Conservation (phyloP, 2,113 vertebrate species). For the Tinamus guttatus region DNA sequence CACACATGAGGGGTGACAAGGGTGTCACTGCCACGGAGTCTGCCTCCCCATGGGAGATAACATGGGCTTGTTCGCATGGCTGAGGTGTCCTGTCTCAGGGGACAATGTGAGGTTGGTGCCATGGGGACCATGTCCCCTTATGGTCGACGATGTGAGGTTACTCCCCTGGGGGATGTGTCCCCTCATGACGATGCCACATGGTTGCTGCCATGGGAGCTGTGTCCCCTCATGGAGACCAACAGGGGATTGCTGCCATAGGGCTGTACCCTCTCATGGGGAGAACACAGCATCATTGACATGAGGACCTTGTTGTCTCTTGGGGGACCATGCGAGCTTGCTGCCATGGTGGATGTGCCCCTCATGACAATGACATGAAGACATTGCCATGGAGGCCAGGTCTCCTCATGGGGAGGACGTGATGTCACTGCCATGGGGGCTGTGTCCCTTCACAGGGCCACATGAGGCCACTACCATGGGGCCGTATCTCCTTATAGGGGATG, state of each 20-base stretch:
- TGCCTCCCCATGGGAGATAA: fast-evolving
- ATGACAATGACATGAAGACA: not conserved
- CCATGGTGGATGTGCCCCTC: no score
- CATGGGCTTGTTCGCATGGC: no score
- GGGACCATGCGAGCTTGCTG: no score
- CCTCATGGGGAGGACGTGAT: not conserved
- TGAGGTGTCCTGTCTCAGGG: not conserved
- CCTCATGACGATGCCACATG: not conserved
- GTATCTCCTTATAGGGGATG: no score
- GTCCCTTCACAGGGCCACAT: no score
- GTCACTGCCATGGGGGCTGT: no score
- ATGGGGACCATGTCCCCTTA: not conserved
- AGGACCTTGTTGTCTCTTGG: no score
- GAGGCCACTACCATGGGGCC: no score
- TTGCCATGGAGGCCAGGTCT: no score
- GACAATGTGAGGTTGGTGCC: no score
- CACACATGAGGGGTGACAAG: not conserved
- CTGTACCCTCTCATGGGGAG: no score
- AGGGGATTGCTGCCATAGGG: not conserved
- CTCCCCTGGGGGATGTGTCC: not conserved
- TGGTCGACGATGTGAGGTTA: fast-evolving
- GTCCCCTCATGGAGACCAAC: no score
- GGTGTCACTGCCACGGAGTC: not conserved
- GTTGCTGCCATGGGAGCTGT: not conserved
- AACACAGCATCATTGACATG: not conserved